These are phyloP conservation scores for Rafetus swinhoei DNA, from an alignment of 2,113 vertebrate species.

Conservation along the genomic window DNA sequence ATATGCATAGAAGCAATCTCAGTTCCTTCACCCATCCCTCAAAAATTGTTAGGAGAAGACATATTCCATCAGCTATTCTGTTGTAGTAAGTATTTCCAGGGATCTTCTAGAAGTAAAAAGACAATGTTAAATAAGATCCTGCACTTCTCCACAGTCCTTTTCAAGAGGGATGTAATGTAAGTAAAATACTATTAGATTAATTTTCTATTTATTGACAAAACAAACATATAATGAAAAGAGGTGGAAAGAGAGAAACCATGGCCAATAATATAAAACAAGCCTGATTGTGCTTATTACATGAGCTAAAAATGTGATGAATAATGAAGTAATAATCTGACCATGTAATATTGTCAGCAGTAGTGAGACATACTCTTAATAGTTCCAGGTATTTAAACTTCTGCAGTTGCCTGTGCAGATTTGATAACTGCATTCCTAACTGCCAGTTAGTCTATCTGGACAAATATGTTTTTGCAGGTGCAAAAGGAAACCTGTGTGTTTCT, in stretches of 20 bases:
- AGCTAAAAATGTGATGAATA: neutral
- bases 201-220: slow-evolving; percentile 32
- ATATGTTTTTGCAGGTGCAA: slow-evolving; percentile 61
- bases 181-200: neutral
- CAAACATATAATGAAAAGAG: slow-evolving; percentile 4
- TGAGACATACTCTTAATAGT: neutral
- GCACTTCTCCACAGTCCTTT: neutral
- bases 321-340: slow-evolving; percentile 3
- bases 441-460: slow-evolving; percentile 66
- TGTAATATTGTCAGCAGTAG: slow-evolving; percentile 8
- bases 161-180: neutral
- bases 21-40: neutral
- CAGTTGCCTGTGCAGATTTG: slow-evolving; percentile 68
- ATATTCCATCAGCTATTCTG: neutral
- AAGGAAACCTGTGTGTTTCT: slow-evolving; percentile 13
- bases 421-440: slow-evolving; percentile 63
- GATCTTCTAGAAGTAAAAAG: neutral
- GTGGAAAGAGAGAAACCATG: neutral
- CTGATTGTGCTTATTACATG: neutral
- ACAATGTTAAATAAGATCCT: neutral
- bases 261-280: neutral
- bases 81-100: slow-evolving; percentile 7
- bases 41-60: neutral
- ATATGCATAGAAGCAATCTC: slow-evolving; percentile 37
- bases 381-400: slow-evolving; percentile 66